Percentiles rank a stretch among this genome's conserved stretches.
Conservation (phyloP, 2,888 invertebrate genomes). For the Autographa pulchrina region DNA sequence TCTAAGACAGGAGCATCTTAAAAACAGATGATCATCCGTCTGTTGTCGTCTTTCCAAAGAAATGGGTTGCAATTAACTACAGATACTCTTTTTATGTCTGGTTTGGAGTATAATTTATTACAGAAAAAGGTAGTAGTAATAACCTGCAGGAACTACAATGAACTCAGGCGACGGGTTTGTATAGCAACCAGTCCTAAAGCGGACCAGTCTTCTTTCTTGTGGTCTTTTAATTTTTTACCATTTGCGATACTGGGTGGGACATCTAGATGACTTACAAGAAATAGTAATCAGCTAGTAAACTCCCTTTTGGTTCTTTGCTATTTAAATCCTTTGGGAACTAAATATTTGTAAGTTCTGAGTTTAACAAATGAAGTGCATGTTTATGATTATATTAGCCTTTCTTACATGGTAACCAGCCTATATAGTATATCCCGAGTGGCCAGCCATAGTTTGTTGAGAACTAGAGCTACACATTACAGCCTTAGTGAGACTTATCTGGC, state of each 20-base stretch:
- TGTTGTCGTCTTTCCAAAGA: neutral
- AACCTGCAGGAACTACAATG: constrained; percentile 1
- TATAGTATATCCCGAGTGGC: neutral
- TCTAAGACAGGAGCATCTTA: neutral
- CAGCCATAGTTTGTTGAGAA: neutral
- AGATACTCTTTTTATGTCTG: neutral
- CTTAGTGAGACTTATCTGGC: constrained; percentile 6
- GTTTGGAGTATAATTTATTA: constrained; percentile 20
- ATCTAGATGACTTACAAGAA: neutral
- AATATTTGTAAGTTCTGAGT: too few relatives aligned
- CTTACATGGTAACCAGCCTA: constrained; percentile 2
- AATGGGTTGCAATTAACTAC: neutral
- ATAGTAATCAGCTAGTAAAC: too few relatives aligned
- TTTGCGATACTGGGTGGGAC: neutral
- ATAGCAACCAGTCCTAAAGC: neutral
- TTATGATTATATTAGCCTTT: neutral
- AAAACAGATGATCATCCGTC: neutral
- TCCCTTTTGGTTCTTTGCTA: too few relatives aligned
- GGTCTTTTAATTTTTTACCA: neutral
- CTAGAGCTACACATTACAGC: constrained; percentile 5
- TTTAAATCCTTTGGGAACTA: too few relatives aligned
- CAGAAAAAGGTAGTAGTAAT: constrained; percentile 21
- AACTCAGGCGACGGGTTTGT: neutral
- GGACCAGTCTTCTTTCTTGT: constrained; percentile 2
- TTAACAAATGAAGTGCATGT: too few relatives aligned